Percentiles rank a stretch among this genome's conserved stretches.
Evolutionary conservation across 2,888 invertebrate species (phyloP).

Genomic region (Mechanitis messenoides): DNA sequence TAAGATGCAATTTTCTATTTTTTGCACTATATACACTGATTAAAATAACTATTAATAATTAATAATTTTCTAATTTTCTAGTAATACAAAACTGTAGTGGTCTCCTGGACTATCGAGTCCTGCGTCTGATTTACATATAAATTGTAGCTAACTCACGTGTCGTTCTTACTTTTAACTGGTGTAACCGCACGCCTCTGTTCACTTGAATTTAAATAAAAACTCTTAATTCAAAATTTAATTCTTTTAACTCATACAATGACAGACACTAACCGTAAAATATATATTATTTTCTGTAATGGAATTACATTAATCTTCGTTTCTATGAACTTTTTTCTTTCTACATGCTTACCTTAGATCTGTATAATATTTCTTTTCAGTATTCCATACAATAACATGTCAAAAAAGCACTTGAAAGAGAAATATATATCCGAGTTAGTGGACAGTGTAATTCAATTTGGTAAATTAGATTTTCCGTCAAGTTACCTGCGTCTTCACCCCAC

Average conservation of each 20-base stretch:
- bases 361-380: constrained; percentile 25
- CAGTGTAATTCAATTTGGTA: constrained; percentile 71
- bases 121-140: constrained; percentile 70
- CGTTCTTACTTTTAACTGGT: constrained; percentile 70
- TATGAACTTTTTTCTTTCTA: too few species aligned
- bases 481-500: constrained; percentile 64
- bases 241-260: constrained; percentile 3
- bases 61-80: too few species aligned
- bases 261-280: too few species aligned
- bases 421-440: constrained; percentile 56
- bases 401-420: constrained; percentile 37
- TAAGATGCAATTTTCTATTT: too few species aligned
- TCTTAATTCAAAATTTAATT: constrained; percentile 15
- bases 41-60: too few species aligned
- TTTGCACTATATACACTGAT: too few species aligned
- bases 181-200: constrained; percentile 54
- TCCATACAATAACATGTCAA: constrained; percentile 45
- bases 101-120: constrained; percentile 42
- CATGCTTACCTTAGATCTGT: constrained; percentile 4
- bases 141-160: constrained; percentile 72
- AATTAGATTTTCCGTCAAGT: constrained; percentile 71
- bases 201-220: constrained; percentile 23
- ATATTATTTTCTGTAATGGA: too few species aligned
- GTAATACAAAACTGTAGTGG: neutral
- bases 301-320: too few species aligned